These are phyloP conservation scores for Odontocolon sp. DNA, from an alignment of 2,888 invertebrate species.

Conservation along the genomic window DNA sequence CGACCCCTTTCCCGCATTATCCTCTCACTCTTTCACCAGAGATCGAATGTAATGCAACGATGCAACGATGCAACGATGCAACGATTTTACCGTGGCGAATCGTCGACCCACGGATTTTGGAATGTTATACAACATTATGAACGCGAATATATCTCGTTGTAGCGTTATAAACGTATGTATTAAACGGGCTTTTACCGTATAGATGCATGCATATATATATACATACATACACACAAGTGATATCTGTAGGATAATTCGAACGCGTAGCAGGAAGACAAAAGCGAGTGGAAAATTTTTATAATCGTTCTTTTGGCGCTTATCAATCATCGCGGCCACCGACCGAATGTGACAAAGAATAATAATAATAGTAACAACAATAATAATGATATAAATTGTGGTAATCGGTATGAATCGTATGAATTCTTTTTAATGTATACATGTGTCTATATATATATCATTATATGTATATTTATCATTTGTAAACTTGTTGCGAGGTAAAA, in stretches of 20 bases:
- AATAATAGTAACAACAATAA: conserved; percentile 24
- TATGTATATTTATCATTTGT: background rate
- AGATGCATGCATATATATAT: too few relatives aligned
- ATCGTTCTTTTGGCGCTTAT: conserved; percentile 42
- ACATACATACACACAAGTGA: too few relatives aligned
- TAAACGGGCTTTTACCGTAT: conserved; percentile 9
- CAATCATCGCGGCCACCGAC: conserved; percentile 31
- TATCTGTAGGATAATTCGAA: background rate
- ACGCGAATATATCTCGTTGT: conserved; percentile 18
- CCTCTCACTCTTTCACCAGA: conserved; percentile 5
- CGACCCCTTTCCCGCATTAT: conserved; percentile 29
- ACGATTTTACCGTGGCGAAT: conserved; percentile 17
- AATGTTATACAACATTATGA: conserved; percentile 50
- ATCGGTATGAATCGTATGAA: background rate
- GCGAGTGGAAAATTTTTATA: conserved; percentile 49
- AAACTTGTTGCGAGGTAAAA: background rate
- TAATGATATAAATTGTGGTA: conserved; percentile 4
- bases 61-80: too few relatives aligned
- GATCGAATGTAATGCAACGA: too few relatives aligned
- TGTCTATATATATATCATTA: background rate
- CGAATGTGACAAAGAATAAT: conserved; percentile 5
- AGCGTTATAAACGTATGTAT: background rate
- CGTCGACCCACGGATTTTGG: conserved; percentile 46
- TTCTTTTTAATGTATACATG: background rate
- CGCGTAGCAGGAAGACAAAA: conserved; percentile 43